These are phyloP conservation scores for Anoplolepis gracilipes DNA, from an alignment of 1,140 invertebrate species.

Conservation along the genomic window DNA sequence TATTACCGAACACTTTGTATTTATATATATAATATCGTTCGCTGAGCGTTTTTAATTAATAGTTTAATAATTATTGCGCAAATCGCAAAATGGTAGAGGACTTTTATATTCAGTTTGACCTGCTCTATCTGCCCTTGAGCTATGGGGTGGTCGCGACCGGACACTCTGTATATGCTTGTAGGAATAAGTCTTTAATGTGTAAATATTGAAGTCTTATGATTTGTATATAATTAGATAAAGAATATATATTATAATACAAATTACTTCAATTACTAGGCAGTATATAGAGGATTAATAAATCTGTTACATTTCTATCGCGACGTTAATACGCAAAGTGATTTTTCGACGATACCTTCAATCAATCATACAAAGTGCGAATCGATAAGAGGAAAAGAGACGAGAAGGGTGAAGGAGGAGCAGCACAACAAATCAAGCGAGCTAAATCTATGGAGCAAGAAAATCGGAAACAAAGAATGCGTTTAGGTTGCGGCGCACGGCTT, in stretches of 20 bases:
- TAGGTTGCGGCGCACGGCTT: conserved; percentile 71
- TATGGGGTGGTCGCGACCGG: too few relatives aligned
- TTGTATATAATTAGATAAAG: conserved; percentile 16
- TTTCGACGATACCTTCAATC: neutral
- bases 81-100: too few relatives aligned
- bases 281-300: conserved; percentile 4
- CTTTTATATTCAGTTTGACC: too few relatives aligned
- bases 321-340: neutral
- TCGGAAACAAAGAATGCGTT: conserved; percentile 61
- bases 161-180: too few relatives aligned
- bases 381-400: neutral
- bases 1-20: too few relatives aligned
- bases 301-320: neutral
- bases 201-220: neutral
- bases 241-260: neutral
- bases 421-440: conserved; percentile 55
- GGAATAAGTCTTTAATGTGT: neutral
- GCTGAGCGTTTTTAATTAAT: too few relatives aligned
- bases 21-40: too few relatives aligned
- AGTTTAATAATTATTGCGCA: too few relatives aligned
- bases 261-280: too few relatives aligned
- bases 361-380: conserved; percentile 9
- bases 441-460: conserved; percentile 40
- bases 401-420: conserved; percentile 35
- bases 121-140: too few relatives aligned